Conservation (phyloP, 2,888 invertebrate genomes). For the Rotaria magnacalcarata region DNA sequence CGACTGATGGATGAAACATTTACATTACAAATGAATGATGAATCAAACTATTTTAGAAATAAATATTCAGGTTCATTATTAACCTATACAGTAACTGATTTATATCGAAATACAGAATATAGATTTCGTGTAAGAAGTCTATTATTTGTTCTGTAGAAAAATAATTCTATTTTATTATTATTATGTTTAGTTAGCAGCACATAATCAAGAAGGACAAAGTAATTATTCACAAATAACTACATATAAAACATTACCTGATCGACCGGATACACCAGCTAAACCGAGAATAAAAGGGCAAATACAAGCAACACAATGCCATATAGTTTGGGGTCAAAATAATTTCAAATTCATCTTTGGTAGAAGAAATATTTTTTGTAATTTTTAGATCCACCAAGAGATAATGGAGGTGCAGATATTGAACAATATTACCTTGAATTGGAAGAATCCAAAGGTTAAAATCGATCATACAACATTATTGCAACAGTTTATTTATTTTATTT, state of each 20-base stretch:
- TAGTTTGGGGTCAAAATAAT: conserved; percentile 67
- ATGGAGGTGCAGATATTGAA: conserved; percentile 70
- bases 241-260: conserved; percentile 74
- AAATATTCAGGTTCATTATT: conserved; percentile 75
- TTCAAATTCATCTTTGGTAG: not conserved
- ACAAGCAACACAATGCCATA: conserved; percentile 73
- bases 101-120: conserved; percentile 74
- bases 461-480: conserved; percentile 49
- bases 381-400: conserved; percentile 69
- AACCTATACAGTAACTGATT: conserved; percentile 67
- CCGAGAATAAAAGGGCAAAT: conserved; percentile 76
- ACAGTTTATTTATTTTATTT: conserved; percentile 46
- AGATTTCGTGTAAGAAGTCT: conserved; percentile 65
- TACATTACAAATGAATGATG: conserved; percentile 74
- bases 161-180: not conserved
- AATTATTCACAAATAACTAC: conserved; percentile 73
- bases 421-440: conserved; percentile 71
- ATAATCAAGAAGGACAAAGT: conserved; percentile 77
- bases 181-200: conserved; percentile 67
- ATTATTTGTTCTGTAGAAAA: not conserved
- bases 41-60: conserved; percentile 71
- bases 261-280: conserved; percentile 73
- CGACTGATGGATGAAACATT: conserved; percentile 75
- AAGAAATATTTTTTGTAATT: conserved; percentile 44
- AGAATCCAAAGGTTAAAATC: conserved; percentile 61